Conservation (phyloP, 1,140 invertebrate species). For the Rhysida immarginata region DNA sequence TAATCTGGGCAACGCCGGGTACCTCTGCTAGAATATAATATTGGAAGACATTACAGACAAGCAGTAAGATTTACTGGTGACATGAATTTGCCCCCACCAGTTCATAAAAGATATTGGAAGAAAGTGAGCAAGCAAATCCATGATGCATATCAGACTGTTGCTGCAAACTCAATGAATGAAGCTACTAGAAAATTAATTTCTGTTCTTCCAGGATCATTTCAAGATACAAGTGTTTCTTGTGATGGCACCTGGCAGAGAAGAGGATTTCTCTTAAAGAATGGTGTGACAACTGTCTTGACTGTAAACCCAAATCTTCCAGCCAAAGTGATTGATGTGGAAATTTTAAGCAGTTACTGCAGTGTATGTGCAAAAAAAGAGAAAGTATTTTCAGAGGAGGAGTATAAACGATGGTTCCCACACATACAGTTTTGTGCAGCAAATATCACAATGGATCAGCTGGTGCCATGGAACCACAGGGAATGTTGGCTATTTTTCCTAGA, state of each 20-base stretch:
- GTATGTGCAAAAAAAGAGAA: background rate
- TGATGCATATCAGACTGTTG: background rate
- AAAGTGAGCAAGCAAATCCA: background rate
- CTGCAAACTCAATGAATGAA: background rate
- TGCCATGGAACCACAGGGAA: background rate
- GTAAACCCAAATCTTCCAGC: background rate
- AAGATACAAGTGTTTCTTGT: background rate
- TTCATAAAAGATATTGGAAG: background rate
- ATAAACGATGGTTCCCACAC: background rate
- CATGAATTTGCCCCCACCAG: background rate
- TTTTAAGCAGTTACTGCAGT: background rate
- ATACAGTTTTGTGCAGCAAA: background rate
- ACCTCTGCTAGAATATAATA: too few relatives aligned
- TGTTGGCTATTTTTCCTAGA: background rate
- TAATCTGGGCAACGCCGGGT: too few relatives aligned
- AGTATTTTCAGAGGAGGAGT: background rate
- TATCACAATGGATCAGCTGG: background rate
- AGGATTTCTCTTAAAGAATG: background rate
- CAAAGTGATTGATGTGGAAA: background rate
- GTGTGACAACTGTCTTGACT: background rate
- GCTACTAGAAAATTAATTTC: background rate
- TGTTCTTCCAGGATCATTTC: background rate
- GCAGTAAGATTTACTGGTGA: background rate
- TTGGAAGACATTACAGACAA: background rate
- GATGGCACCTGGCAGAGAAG: background rate